Base-by-base conservation (phyloP, 1,140 invertebrate genomes). In the Sycobia sp. region DNA sequence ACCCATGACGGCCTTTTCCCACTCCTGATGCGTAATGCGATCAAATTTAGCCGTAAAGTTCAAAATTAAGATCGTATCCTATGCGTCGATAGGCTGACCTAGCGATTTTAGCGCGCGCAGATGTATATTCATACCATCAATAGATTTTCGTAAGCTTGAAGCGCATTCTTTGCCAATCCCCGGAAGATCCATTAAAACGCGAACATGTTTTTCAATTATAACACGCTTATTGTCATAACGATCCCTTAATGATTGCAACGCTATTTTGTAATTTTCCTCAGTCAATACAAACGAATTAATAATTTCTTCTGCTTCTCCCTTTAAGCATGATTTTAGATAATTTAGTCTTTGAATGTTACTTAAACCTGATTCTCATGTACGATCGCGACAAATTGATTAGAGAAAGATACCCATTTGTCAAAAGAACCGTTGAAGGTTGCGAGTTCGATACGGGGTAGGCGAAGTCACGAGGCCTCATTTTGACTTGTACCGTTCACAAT, bases 201-300 rank as follows among this genome's bases (percentile, higher is more conserved):
- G 64, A 20, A 77, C 67, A 61, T 80, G 73, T 11, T 11, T 70
- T 32, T 73, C 67, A n/a, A 77, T 62, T 20, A 76, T 75, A 36
- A 76, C 29, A 34, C 71, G 25, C 58, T 73, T 73, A 60, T 77
- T 76, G 18, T 80, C 72, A 53, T 73, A 82, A 18, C 76, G 65
- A 22, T 39, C n/a, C 8, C n/a, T 39, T 39, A 39, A 39, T n/a
- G n/a, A n/a, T 39, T 39, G 8, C 38, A 39, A n/a, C 38, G 38
- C 38, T 8, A 39, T n/a, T n/a, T 39, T 14, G n/a, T 39, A 39
- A 39, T 39, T 39, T 39, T 39, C 8, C n/a, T 39, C 38, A 4
- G 38, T 39, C 8, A 39, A 39, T n/a, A 10, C n/a, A n/a, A 39
- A n/a, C n/a, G 38, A 39, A 39, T 4, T 11, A 11, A 39, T n/a